Conservation (phyloP, 2,888 invertebrate species). For the Noctua janthe region DNA sequence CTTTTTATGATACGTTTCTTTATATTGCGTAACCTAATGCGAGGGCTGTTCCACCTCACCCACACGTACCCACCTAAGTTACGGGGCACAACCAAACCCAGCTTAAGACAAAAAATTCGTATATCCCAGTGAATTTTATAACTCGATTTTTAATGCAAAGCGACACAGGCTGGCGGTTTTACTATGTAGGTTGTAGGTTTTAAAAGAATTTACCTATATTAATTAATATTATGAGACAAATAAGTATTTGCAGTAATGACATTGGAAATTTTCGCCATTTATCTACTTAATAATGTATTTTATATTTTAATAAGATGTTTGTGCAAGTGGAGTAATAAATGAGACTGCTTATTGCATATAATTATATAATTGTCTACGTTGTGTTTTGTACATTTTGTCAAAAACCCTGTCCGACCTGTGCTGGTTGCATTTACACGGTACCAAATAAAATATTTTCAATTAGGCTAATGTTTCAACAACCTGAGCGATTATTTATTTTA, state of each 20-base stretch:
- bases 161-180: neutral
- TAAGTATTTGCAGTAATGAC: constrained; percentile 6
- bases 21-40: neutral
- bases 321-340: constrained; percentile 29
- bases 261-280: neutral
- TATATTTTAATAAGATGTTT: constrained; percentile 33
- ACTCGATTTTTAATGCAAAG: neutral
- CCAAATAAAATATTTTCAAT: neutral
- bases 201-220: neutral
- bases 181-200: neutral
- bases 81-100: neutral
- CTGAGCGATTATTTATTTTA: neutral
- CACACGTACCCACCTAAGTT: neutral
- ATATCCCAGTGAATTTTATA: too few species aligned
- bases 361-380: constrained; percentile 8
- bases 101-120: neutral
- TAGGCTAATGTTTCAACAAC: neutral
- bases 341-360: constrained; percentile 42
- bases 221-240: neutral
- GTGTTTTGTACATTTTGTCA: constrained; percentile 25
- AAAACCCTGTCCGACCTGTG: neutral
- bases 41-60: neutral
- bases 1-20: neutral
- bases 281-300: neutral
- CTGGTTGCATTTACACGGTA: neutral